Conservation (phyloP, 92 coral and sea anemone species). For the Epizoanthus illoricatus region DNA sequence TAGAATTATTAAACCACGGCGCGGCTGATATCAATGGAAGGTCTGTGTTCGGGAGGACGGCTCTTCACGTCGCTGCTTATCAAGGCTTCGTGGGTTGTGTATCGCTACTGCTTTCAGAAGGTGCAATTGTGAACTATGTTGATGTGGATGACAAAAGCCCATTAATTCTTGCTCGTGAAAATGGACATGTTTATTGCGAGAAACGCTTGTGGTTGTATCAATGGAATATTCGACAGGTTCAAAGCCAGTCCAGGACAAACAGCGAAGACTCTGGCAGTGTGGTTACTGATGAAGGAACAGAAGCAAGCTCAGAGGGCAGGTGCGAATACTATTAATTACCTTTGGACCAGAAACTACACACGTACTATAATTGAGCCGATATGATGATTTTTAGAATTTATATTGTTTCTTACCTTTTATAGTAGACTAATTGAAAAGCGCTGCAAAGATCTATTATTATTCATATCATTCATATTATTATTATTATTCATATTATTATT, state of each 20-base stretch:
- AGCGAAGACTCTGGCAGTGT: background rate
- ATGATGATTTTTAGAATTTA: no score
- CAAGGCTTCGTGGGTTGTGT: constrained; percentile 99
- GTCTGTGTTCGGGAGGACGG: constrained; percentile 85
- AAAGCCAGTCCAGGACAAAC: background rate
- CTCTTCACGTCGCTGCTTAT: constrained; percentile 86
- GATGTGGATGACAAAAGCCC: constrained; percentile 84
- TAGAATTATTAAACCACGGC: constrained; percentile 83
- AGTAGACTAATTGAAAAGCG: no score
- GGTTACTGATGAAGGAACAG: constrained; percentile 29
- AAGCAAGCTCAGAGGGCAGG: constrained; percentile 33
- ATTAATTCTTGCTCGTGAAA: constrained; percentile 70
- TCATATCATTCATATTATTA: no score
- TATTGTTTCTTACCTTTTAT: no score
- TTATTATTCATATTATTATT: no score
- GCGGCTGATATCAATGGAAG: constrained; percentile 89
- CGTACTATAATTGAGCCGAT: no score
- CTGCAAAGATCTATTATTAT: no score
- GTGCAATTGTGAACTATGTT: constrained; percentile 69
- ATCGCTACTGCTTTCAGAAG: constrained; percentile 83
- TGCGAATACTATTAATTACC: background rate
- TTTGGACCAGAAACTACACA: no score
- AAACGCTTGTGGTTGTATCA: constrained; percentile 89
- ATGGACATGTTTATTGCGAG: constrained; percentile 90
- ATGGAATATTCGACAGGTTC: constrained; percentile 39